These are phyloP conservation scores for Gari tellinella DNA, from an alignment of 2,888 invertebrate species.

Conservation along the genomic window DNA sequence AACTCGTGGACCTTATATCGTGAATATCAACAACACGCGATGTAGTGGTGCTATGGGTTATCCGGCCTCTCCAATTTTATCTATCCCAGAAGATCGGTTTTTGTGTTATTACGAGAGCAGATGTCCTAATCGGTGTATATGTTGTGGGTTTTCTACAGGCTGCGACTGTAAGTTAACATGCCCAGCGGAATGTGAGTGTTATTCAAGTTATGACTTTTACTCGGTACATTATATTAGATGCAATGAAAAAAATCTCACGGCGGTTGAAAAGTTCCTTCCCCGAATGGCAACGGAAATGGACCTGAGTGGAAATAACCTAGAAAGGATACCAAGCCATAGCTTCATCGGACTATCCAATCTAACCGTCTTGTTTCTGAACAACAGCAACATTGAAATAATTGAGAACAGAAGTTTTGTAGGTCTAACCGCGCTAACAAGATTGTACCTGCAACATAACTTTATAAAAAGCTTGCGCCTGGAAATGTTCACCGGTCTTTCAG, in stretches of 20 bases:
- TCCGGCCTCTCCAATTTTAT: slow-evolving; percentile 27
- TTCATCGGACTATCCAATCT: slow-evolving; percentile 57
- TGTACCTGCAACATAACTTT: slow-evolving; percentile 48
- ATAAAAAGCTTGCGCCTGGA: slow-evolving; percentile 51
- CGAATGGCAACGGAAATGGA: slow-evolving; percentile 61
- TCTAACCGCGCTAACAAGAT: slow-evolving; percentile 47
- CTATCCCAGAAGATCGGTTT: slow-evolving; percentile 57
- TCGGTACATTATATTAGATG: slow-evolving; percentile 60
- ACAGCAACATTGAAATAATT: slow-evolving; percentile 57
- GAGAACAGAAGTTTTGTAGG: slow-evolving; percentile 70
- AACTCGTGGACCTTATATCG: slow-evolving; percentile 55
- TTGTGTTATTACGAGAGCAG: slow-evolving; percentile 67
- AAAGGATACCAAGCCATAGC: slow-evolving; percentile 35
- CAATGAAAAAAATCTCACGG: slow-evolving; percentile 43
- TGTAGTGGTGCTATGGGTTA: slow-evolving; percentile 56
- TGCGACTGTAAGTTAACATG: slow-evolving; percentile 74
- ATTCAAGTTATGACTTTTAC: slow-evolving; percentile 44
- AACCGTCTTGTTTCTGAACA: slow-evolving; percentile 58
- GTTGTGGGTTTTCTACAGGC: slow-evolving; percentile 65
- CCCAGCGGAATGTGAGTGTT: slow-evolving; percentile 68
- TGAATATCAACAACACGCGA: slow-evolving; percentile 55
- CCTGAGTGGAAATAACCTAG: slow-evolving; percentile 67
- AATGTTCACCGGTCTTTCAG: slow-evolving; percentile 64
- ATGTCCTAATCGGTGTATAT: slow-evolving; percentile 65
- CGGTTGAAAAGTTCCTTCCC: slow-evolving; percentile 61